Base-by-base conservation (phyloP, 1,140 invertebrate genomes). In the Saxidomus purpurata region DNA sequence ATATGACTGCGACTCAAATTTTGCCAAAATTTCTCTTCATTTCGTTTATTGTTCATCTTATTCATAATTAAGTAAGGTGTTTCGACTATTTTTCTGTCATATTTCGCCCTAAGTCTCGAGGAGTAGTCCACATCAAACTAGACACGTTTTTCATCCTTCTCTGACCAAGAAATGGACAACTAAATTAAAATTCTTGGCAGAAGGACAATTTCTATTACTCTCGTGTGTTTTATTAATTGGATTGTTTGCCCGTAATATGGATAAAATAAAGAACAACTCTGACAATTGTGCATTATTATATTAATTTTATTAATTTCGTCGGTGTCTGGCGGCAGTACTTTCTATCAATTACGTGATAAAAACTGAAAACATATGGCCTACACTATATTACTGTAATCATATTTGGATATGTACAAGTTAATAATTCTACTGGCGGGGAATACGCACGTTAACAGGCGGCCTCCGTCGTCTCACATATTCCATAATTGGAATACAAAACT, bases 21-120 rank as follows among this genome's bases (percentile, higher is more conserved):
- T 76, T 74, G 83, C 83, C 83, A 74, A 74, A 31, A 49, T 74
- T 38, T 85, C 63, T 74, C 49, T 69, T 52, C 49, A 74, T 52
- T 85, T 71, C 63, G 43, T 55, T 52, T 71, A 31, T 52, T 52
- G 36, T 71, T 67, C 31, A 85, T 74, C 36, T 28, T n/a, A 52
- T 74, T 74, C 83, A 85, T 85, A 85, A 85, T 55, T 74, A 76
- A 85, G 69, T 52, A 76, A 85, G 83, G 83, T 85, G 83, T 85
- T 85, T 55, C 83, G 36, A 9, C 28, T 25, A 67, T 47, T 47
- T 67, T 15, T 49, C 83, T 85, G 83, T 71, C 83, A 85, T 85
- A 85, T 74, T 52, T 85, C 17, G 63, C 83, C 83, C 34, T 25
- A 34, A 79, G 76, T 59, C 15, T 13, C 13, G 25, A 79, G 76